Conservation (phyloP, 2,113 vertebrate genomes). For the Galemys pyrenaicus region DNA sequence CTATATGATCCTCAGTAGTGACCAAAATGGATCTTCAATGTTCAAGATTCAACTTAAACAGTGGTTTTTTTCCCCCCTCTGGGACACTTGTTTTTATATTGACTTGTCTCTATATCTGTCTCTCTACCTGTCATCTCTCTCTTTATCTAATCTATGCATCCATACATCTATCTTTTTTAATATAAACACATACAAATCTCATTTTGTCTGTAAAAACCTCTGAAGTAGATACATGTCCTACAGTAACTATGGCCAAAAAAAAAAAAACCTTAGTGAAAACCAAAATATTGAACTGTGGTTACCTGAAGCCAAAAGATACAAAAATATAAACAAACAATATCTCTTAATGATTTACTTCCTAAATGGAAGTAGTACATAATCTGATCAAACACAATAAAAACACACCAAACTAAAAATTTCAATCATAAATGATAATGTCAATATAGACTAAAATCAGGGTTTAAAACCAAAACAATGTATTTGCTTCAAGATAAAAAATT, state of each 20-base stretch:
- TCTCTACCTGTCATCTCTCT: no score
- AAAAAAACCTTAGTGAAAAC: not conserved
- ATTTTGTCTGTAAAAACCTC: not conserved
- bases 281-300: not conserved
- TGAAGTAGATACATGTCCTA: not conserved
- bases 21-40: not conserved
- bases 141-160: no score
- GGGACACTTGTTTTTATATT: not conserved
- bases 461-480: not conserved
- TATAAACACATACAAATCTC: not conserved
- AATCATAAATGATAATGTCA: not conserved
- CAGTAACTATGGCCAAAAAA: not conserved
- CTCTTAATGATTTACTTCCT: not conserved
- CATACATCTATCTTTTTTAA: not conserved
- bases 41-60: not conserved
- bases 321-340: not conserved
- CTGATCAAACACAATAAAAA: conserved; percentile 2
- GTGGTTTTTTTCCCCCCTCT: not conserved
- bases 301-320: not conserved
- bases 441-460: not conserved
- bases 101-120: no score
- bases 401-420: not conserved
- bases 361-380: not conserved
- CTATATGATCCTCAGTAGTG: not conserved
- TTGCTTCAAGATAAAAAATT: conserved; percentile 9